Conservation (phyloP, 2,888 invertebrate genomes). For the Parnassius smintheus region DNA sequence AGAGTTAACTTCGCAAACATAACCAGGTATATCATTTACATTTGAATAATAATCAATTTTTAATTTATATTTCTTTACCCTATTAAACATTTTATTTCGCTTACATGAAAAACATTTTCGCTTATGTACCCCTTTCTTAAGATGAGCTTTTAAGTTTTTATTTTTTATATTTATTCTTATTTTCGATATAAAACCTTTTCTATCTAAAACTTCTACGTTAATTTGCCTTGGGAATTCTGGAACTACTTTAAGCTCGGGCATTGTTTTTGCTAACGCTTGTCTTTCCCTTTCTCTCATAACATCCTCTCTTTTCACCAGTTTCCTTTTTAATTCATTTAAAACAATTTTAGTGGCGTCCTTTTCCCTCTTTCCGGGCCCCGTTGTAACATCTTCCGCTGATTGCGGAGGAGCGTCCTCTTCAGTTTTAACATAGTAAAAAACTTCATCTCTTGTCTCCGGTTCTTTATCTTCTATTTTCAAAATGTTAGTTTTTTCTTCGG, state of each 20-base stretch:
- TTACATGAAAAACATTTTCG: conserved; percentile 6
- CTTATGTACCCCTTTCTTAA: conserved; percentile 10
- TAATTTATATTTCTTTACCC: conserved; percentile 41
- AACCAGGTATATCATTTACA: conserved; percentile 46
- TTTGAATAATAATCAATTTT: conserved; percentile 42
- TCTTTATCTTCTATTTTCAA: conserved; percentile 61
- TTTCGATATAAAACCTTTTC: conserved; percentile 60
- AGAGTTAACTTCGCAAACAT: conserved; percentile 48
- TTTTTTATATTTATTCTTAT: conserved; percentile 37
- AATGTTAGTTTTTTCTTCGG: conserved; percentile 37
- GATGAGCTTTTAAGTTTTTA: conserved; percentile 35
- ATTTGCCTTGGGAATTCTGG: conserved; percentile 76
- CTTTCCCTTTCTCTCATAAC: conserved; percentile 73
- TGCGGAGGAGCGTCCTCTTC: conserved; percentile 54
- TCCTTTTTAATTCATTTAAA: conserved; percentile 63
- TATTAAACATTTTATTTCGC: conserved; percentile 29
- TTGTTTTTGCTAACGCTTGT: conserved; percentile 69
- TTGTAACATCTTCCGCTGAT: conserved; percentile 53
- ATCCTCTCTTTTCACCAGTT: conserved; percentile 71
- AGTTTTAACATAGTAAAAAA: conserved; percentile 70
- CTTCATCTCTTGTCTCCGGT: conserved; percentile 68
- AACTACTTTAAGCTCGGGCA: conserved; percentile 62
- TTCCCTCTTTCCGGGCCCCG: conserved; percentile 66
- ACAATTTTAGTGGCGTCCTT: conserved; percentile 64
- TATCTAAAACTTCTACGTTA: conserved; percentile 51